These are phyloP conservation scores for Channa argus DNA, from an alignment of 2,113 vertebrate genomes.

Conservation along the genomic window DNA sequence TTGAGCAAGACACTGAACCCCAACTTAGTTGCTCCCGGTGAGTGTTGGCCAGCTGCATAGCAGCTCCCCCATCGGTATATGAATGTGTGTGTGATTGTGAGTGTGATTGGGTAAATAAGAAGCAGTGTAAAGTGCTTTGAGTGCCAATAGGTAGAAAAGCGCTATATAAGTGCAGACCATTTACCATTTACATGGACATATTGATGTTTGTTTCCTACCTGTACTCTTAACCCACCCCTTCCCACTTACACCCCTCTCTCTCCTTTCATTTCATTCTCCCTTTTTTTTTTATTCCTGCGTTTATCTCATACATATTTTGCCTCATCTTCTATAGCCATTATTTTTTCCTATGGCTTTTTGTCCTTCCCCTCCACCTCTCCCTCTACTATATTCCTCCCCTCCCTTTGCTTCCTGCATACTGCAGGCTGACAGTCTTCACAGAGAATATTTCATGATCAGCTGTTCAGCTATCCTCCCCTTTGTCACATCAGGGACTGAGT, in stretches of 20 bases:
- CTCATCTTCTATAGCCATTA: not conserved
- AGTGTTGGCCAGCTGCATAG: too few relatives aligned
- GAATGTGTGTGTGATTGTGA: too few relatives aligned
- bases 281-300: not conserved
- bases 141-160: too few relatives aligned
- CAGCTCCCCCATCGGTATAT: too few relatives aligned
- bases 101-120: too few relatives aligned
- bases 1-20: too few relatives aligned
- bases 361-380: not conserved
- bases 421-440: conserved; percentile 37
- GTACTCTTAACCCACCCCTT: too few relatives aligned
- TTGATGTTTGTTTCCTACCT: too few relatives aligned
- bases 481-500: conserved; percentile 9
- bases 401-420: not conserved
- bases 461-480: conserved; percentile 25
- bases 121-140: too few relatives aligned
- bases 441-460: conserved; percentile 56
- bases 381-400: not conserved
- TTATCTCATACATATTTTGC: not conserved
- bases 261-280: not conserved
- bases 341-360: not conserved
- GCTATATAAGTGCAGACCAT: too few relatives aligned
- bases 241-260: not conserved
- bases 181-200: too few relatives aligned
- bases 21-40: too few relatives aligned